Base-by-base conservation (phyloP, 2,113 vertebrate genomes). In the Procavia capensis region DNA sequence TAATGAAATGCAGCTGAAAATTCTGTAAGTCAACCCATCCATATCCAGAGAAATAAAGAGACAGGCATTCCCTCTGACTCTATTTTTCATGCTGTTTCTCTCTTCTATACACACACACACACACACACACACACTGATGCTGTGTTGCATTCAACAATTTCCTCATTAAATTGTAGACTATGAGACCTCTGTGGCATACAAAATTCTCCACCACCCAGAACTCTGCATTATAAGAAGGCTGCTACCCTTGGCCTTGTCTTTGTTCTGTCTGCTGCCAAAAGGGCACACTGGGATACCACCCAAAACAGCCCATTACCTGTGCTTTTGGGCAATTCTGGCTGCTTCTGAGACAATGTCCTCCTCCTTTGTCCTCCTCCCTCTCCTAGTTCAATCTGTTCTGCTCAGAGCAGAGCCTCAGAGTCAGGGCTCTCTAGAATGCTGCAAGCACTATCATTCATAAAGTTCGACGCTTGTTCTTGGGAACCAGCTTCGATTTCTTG, bases 61-160 rank as follows among this genome's bases (percentile, higher is more conserved):
- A 59, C 63, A 45, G 29, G 39, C 29, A 1, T 22, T 29, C 70
- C 27, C 68, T 50, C 95, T 16, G 79, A 1, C 1, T 3, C 64
- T 0, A 17, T 13, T n/a, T 39, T 31, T 9, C 63, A 68, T 22
- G 43, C 20, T 19, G 78, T 27, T 20, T 36, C n/a, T 70, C n/a
- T 24, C 36, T 72, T 3, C 24, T 66, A 34, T 19, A 70, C 66
- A 70, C 66, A 68, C 14, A 34, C 31, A 2, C 5, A 2, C 5
- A 9, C 27, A 14, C n/a, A 45, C 94, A 16, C 0, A 0, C 25
- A 29, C 63, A 1, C 7, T 2, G 54, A 6, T 0, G 0, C 29
- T 2, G 2, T 1, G 27, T 8, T 3, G 29, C 54, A 9, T 13
- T 17, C 50, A 34, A n/a, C 61, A 9, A 3, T 70, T 54, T 47